These are phyloP conservation scores for Eilema griseolum DNA, from an alignment of 2,888 invertebrate genomes.

Conservation along the genomic window DNA sequence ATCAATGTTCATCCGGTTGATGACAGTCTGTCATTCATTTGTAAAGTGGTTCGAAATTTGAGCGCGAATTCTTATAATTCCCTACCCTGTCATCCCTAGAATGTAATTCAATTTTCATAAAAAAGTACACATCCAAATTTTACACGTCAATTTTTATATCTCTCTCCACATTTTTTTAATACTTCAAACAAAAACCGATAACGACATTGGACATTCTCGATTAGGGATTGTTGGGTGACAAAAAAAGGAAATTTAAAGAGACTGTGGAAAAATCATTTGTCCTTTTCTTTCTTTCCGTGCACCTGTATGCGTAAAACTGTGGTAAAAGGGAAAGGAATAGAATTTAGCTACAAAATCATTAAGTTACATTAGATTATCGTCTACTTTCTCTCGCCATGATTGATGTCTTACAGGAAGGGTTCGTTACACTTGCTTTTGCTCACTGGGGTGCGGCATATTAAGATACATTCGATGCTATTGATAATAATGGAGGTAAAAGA, in stretches of 20 bases:
- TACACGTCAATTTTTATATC: not conserved
- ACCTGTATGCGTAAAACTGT: conserved; percentile 11
- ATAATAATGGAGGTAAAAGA: not conserved
- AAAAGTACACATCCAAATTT: not conserved
- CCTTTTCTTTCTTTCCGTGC: conserved; percentile 8
- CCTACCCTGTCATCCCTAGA: not conserved
- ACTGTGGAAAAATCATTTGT: conserved; percentile 2
- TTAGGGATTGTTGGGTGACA: conserved; percentile 38
- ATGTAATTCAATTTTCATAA: not conserved
- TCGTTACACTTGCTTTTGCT: conserved; percentile 36
- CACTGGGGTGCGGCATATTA: not conserved
- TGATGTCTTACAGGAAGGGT: conserved; percentile 55
- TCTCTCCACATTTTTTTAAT: conserved; percentile 1
- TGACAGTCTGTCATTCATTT: too few species aligned
- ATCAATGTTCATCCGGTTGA: too few species aligned
- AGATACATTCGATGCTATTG: not conserved
- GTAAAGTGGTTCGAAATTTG: not conserved
- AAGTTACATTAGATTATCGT: conserved; percentile 61
- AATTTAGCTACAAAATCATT: conserved; percentile 57
- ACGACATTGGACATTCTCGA: conserved; percentile 44
- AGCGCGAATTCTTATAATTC: not conserved
- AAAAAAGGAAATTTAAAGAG: conserved; percentile 38
- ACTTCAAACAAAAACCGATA: conserved; percentile 31
- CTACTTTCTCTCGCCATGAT: conserved; percentile 76
- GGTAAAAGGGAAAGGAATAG: conserved; percentile 13